phyloP scores from a whole-genome alignment of 2,113 vertebrate species.

The Montifringilla adamsi region DNA sequence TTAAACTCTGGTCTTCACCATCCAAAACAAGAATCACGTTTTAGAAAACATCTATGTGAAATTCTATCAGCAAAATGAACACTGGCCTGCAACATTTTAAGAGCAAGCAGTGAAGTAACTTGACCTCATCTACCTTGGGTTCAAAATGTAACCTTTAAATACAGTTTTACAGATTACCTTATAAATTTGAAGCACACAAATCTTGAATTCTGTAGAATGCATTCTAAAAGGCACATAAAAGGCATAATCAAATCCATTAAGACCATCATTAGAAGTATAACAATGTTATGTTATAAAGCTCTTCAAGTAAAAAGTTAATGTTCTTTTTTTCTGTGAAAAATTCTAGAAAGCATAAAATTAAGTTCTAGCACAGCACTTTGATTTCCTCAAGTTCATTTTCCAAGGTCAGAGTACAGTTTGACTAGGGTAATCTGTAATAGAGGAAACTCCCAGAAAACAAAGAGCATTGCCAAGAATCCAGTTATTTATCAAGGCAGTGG shows the following conservation, averaged over 20 bases:
- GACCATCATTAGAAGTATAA: background rate
- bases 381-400: background rate
- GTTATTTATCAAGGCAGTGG: background rate
- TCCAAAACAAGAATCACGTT: background rate
- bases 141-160: background rate
- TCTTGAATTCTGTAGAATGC: background rate
- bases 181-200: background rate
- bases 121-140: background rate
- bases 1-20: background rate
- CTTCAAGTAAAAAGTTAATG: background rate
- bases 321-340: background rate
- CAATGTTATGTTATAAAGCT: background rate
- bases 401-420: slow-evolving; percentile 26
- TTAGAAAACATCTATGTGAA: background rate
- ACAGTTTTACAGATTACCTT: background rate
- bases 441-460: slow-evolving; percentile 50
- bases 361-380: background rate
- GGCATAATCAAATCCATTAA: background rate
- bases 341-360: background rate
- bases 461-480: slow-evolving; percentile 14
- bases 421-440: background rate
- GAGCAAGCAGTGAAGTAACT: background rate
- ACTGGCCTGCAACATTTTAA: background rate
- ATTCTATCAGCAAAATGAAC: background rate
- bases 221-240: background rate